Evolutionary conservation across 1,140 invertebrate species (phyloP), one percentile per base, ranked within the genome.

Genomic region (Drosophila sturtevanti): DNA sequence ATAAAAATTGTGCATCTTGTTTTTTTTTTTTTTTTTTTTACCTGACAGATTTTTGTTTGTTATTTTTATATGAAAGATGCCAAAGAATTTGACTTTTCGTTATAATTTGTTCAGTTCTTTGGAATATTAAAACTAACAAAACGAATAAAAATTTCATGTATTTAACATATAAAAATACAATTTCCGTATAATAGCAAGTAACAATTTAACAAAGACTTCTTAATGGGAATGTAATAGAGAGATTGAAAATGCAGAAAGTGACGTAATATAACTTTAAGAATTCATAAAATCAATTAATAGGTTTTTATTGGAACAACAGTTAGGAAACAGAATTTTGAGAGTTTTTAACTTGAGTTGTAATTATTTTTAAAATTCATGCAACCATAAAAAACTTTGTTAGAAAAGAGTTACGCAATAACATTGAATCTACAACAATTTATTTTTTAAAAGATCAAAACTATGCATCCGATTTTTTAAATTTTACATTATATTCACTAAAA

Each of bases 1-100:
- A 75, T 56, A 75, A 63, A 72, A 73, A 56, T 69, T 67, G 59
- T 67, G 63, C 67, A 75, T 70, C 67, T 75, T 71, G n/a, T n/a
- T n/a, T n/a, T n/a, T n/a, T 3, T 44, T 48, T 44, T 44, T 5
- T 41, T 16, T 16, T 18, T 48, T 21, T 2, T 48, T 48, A 75
- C 75, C 75, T 75, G 72, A 63, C 35, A 58, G 55, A 48, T 48
- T 48, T 48, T 65, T 79, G 71, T 75, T 72, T 75, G 56, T 78
- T 66, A 69, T 61, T 60, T 52, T 54, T 41, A 66, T 76, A 59
- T 69, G 16, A 27, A 63, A 51, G 64, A 76, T 66, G 58, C 81
- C 78, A 64, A 81, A 68, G 48, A 75, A 79, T 77, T 79, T 87
- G 82, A 87, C 82, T 89, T 87, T 87, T 89, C 79, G 68, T 87